Percentiles rank a stretch among this genome's conserved stretches.
Evolutionary conservation across 2,888 invertebrate genomes (phyloP).

Genomic region (Tricholauxania praeusta): DNA sequence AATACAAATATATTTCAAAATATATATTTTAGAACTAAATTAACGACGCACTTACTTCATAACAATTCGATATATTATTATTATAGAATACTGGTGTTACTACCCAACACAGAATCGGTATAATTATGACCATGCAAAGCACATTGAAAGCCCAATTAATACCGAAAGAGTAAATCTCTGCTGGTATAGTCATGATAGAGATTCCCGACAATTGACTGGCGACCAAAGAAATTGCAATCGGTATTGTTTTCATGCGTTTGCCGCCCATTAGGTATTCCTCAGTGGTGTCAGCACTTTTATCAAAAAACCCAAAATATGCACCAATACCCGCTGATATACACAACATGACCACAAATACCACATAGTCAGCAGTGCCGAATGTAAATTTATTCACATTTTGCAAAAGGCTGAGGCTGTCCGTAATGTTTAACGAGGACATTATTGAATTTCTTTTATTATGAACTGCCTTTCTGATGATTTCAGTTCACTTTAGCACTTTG

Average conservation of each 20-base stretch:
- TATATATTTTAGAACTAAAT: background rate
- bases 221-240: constrained; percentile 74
- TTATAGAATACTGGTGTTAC: constrained; percentile 70
- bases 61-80: constrained; percentile 69
- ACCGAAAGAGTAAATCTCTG: constrained; percentile 70
- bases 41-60: constrained; percentile 63
- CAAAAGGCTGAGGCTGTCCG: constrained; percentile 20
- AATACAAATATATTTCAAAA: constrained; percentile 20
- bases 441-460: background rate
- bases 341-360: constrained; percentile 71
- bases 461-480: too few species aligned
- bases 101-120: constrained; percentile 61
- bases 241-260: constrained; percentile 71
- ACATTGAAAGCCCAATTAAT: constrained; percentile 67
- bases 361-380: constrained; percentile 69
- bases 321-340: constrained; percentile 71
- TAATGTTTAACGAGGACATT: constrained; percentile 35
- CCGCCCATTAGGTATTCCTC: constrained; percentile 73
- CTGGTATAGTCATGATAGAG: constrained; percentile 70
- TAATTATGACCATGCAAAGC: constrained; percentile 64
- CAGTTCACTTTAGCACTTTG: constrained; percentile 19
- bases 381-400: constrained; percentile 50
- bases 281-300: constrained; percentile 68
- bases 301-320: constrained; percentile 71
- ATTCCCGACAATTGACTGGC: constrained; percentile 72